Evolutionary conservation across 1,140 invertebrate species (phyloP), one percentile per base, ranked within the genome.

Genomic region (Rhyzopertha dominica): DNA sequence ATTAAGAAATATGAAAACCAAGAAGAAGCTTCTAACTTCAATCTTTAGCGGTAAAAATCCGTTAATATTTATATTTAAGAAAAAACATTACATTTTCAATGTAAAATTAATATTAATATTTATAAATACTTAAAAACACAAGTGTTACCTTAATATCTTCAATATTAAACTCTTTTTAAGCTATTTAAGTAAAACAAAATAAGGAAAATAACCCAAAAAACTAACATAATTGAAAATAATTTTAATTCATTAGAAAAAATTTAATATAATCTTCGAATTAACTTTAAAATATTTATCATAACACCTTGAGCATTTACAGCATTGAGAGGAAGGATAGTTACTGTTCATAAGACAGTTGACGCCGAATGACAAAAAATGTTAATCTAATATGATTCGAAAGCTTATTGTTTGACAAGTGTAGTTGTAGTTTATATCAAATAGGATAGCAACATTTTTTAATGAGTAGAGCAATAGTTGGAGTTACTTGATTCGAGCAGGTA

Each of bases 61-160:
- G 39, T 51, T 50, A 54, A 61, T 59, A 28, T 53, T 56, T 61
- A 53, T 62, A 46, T 70, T 69, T 67, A 72, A 74, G 63, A 53
- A 49, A 73, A 74, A 70, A 73, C 67, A 55, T 69, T 70, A 74
- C 70, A 72, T 74, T 77, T 76, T 76, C 73, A 76, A 62, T 73
- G 70, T 72, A 73, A 71, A 68, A 70, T 62, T 67, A 70, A 63
- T 51, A 56, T 53, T 46, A 54, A 42, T 67, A 67, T 63, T 69
- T 71, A 69, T 68, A 68, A 72, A 64, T 58, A 54, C 49, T 49
- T 36, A 55, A 58, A 62, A 64, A 63, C 55, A 53, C 51, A 19
- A 36, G 49, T 52, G 68, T 63, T 66, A 62, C 66, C 67, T 58
- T 69, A 74, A 75, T 69, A 75, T 73, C 72, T 76, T 77, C 74